phyloP scores from a whole-genome alignment of 30 jellyfish, hydroid and myxozoan genomes.

The Hydractinia echinata region DNA sequence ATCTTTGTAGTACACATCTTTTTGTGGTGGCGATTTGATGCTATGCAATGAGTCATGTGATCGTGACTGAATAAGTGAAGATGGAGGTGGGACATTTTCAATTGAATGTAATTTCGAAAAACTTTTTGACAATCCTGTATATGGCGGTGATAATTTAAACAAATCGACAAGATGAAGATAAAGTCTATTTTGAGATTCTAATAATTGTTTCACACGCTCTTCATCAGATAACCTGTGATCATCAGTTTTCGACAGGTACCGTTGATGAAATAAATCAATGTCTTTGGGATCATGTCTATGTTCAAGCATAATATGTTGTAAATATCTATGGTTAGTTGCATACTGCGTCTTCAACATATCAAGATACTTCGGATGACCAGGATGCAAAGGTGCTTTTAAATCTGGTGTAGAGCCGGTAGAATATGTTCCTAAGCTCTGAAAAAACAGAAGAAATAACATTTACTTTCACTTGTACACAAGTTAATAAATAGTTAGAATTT shows the following conservation, averaged over 20 bases:
- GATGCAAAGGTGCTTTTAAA: constrained; percentile 54
- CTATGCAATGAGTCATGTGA: constrained; percentile 24
- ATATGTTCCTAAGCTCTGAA: constrained; percentile 27
- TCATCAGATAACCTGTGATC: constrained; percentile 18
- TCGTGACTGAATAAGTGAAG: constrained; percentile 18
- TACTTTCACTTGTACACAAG: too few relatives aligned
- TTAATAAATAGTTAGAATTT: too few relatives aligned
- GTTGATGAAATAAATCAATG: constrained; percentile 53
- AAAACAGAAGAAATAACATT: background rate
- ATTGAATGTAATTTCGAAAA: constrained; percentile 21
- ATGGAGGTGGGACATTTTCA: constrained; percentile 11
- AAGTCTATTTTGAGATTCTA: constrained; percentile 70
- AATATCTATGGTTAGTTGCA: constrained; percentile 64
- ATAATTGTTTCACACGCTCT: constrained; percentile 67
- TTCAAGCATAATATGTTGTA: constrained; percentile 60
- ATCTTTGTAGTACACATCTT: constrained; percentile 20
- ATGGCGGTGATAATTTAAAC: constrained; percentile 5
- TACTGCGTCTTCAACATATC: constrained; percentile 68
- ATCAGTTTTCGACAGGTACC: constrained; percentile 51
- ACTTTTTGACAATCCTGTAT: constrained; percentile 8
- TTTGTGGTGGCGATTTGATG: constrained; percentile 1
- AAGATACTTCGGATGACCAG: constrained; percentile 73
- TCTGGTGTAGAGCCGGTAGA: constrained; percentile 72
- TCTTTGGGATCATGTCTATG: constrained; percentile 85
- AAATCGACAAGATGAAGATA: constrained; percentile 33